Conservation (phyloP, 2,113 vertebrate species). For the Sander vitreus region DNA sequence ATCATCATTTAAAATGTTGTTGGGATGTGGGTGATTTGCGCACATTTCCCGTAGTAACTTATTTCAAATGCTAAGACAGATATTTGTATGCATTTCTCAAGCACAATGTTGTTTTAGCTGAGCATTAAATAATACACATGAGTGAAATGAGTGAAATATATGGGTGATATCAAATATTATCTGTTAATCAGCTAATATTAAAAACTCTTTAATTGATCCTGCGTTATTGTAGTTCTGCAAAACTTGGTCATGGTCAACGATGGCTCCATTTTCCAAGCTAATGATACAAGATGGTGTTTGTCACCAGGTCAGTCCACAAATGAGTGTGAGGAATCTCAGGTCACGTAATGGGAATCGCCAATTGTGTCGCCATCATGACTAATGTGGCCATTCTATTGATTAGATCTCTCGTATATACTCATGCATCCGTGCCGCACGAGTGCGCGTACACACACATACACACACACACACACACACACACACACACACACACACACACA, state of each 20-base stretch:
- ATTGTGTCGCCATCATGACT: conserved; percentile 45
- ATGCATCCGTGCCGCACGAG: neutral
- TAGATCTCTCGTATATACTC: neutral
- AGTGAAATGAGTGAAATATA: neutral
- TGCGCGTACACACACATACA: conserved; percentile 10
- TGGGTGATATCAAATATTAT: neutral
- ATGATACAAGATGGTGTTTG: conserved; percentile 55
- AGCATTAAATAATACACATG: neutral
- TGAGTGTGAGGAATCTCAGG: conserved; percentile 64
- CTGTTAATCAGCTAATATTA: neutral
- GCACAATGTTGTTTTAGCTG: neutral
- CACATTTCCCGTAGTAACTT: neutral
- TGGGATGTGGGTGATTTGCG: neutral
- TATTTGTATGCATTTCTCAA: neutral
- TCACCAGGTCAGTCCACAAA: conserved; percentile 68
- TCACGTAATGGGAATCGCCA: conserved; percentile 41
- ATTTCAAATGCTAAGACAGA: neutral
- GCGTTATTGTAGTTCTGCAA: neutral
- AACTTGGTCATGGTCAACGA: neutral
- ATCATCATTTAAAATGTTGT: neutral
- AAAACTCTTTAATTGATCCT: neutral
- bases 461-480: conserved; percentile 6
- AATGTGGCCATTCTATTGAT: conserved; percentile 12
- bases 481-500: conserved; percentile 20
- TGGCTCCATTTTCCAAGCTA: neutral